Evolutionary conservation across 2,888 invertebrate genomes (phyloP), one percentile per base, ranked within the genome.

Genomic region (Coleophora flavipennella): DNA sequence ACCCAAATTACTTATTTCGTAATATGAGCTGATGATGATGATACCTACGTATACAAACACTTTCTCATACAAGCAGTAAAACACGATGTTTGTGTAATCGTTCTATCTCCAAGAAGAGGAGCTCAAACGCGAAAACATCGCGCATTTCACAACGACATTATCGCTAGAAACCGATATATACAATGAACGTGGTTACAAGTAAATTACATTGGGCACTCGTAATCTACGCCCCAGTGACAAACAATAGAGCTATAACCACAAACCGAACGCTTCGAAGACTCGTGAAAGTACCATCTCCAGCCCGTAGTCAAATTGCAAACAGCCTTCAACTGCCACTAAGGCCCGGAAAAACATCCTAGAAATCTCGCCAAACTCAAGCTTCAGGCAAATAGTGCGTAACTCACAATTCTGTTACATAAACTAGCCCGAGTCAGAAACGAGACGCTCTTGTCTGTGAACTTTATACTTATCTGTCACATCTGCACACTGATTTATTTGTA

Each of bases 171-270:
- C 58, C 55, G 57, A 60, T 63, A 63, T 63, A 63, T 53, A 62
- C 62, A 67, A 64, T 62, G 60, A 62, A 59, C 58, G 67, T 62
- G 70, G 72, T 68, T 70, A 64, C 68, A 63, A 69, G 63, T 69
- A 72, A 77, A 75, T 77, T 71, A 71, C 68, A 59, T 50, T 56
- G 56, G 62, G 62, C 61, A 62, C 56, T 59, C 53, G 57, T 63
- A 70, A 73, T 68, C 61, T 59, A 59, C 62, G 62, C 68, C 61
- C 51, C 49, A 62, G 62, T 60, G 67, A 67, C 67, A 67, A 76
- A 81, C 81, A 83, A 83, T 81, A 76, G 78, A 77, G 79, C 71
- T 69, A 76, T 81, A 81, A 81, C 69, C 57, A 67, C 61, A 60
- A 69, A 59, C 61, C 6, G 6, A 20, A 20, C 20, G 20, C 20